Conservation (phyloP, 2,113 vertebrate species). For the Stomatorhinus ivindoensis region DNA sequence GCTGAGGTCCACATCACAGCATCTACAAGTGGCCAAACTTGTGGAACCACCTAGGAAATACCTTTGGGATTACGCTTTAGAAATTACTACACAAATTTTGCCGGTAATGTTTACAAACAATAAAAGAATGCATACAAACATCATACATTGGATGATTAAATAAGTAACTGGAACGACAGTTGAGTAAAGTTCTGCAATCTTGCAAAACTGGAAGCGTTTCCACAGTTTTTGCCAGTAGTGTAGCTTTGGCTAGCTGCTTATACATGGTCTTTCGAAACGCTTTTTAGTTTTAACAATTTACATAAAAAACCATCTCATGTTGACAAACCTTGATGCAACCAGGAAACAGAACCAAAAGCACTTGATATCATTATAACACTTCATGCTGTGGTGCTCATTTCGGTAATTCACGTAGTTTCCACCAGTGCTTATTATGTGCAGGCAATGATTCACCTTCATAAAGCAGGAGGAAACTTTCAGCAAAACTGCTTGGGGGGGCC, state of each 20-base stretch:
- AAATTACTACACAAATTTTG: background rate
- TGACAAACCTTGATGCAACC: background rate
- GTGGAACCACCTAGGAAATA: background rate
- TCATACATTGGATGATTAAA: background rate
- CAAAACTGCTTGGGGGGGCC: conserved; percentile 70
- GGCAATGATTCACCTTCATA: conserved; percentile 70
- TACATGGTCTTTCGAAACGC: background rate
- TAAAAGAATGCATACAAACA: background rate
- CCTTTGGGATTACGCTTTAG: background rate
- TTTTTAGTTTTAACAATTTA: background rate
- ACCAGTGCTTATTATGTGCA: background rate
- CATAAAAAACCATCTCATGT: background rate
- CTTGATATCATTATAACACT: background rate
- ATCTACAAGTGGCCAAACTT: background rate
- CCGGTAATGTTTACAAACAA: background rate
- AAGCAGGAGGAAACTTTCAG: conserved; percentile 75
- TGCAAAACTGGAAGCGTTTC: no score
- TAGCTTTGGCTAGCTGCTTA: background rate
- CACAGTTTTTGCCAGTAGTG: no score
- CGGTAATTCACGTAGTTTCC: background rate
- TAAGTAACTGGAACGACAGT: no score
- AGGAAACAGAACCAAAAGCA: background rate
- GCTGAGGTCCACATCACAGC: background rate
- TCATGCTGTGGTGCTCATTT: background rate
- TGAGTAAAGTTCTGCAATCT: no score